Conservation (phyloP, 2,113 vertebrate species). For the Paracanthobrama guichenoti region DNA sequence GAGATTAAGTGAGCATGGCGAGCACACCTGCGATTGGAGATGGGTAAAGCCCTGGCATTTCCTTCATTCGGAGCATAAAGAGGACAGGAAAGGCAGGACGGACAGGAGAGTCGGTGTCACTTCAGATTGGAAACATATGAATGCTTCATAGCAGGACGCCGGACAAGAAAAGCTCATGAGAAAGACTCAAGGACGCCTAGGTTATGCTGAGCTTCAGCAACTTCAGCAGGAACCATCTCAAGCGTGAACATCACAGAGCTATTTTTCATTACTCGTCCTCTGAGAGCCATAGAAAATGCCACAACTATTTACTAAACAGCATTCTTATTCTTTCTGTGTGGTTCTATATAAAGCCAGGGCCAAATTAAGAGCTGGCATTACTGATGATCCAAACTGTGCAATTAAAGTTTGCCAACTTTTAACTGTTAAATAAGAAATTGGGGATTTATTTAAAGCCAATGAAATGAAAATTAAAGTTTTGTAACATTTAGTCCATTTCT, state of each 20-base stretch:
- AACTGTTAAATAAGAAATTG: neutral
- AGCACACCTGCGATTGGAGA: neutral
- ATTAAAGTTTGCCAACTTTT: neutral
- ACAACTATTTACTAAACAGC: constrained; percentile 22
- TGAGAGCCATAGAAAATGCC: constrained; percentile 7
- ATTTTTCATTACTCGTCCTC: constrained; percentile 40
- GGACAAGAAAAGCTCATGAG: neutral
- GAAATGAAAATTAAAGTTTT: neutral
- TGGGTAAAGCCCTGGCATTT: constrained; percentile 29
- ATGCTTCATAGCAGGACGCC: neutral
- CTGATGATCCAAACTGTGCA: neutral
- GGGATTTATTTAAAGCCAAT: neutral
- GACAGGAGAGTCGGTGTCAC: constrained; percentile 13
- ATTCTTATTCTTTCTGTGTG: neutral
- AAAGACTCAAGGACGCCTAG: neutral
- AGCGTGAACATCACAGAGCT: neutral
- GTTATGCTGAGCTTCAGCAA: constrained; percentile 1
- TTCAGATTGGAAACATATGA: constrained; percentile 46
- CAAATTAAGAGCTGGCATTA: constrained; percentile 22
- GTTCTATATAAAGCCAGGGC: neutral
- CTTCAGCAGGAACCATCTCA: constrained; percentile 8
- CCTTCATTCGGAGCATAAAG: neutral
- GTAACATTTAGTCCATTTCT: neutral
- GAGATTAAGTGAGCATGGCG: constrained; percentile 6
- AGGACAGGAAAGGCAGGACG: constrained; percentile 9